Evolutionary conservation across 2,888 invertebrate species (phyloP), one percentile per base, ranked within the genome.

Genomic region (Amphipyra tragopoginis): DNA sequence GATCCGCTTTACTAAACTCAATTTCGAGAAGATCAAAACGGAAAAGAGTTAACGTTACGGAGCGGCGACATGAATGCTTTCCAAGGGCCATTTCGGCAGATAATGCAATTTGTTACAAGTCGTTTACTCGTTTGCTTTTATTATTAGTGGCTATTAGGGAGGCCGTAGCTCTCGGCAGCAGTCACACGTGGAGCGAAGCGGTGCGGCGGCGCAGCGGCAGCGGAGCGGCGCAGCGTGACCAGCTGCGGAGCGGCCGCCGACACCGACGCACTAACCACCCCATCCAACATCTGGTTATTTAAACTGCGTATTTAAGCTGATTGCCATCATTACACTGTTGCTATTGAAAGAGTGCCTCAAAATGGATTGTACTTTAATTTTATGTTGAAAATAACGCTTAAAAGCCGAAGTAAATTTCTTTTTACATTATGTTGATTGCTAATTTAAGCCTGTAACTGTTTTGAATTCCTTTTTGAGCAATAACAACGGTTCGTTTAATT

Each of bases 71-170:
- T 75, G 81, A 86, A 87, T 83, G 84, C 80, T 86, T 86, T 88
- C 85, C 84, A 85, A 85, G 82, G 82, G 80, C 86, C 85, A 87
- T 90, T 88, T 87, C 80, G 76, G 73, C 80, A 87, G 87, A 88
- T 91, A 91, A 90, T 91, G 87, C 87, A 90, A 92, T 92, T 91
- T 90, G 86, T 89, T 87, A 88, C 84, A 89, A 90, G 88, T 89
- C 86, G 82, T 90, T 89, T 85, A 81, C 86, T 89, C 88, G 89
- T 90, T 92, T 89, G 83, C 83, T 88, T 89, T 89, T 90, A 90
- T 88, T 88, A 88, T 90, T 87, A 87, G 89, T 88, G 82, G 84
- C 88, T 86, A 88, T 90, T 89, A 89, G 81, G 82, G 77, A 77
- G 79, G 75, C 76, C 71, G 79, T 80, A 82, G 82, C 77, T 85